These are phyloP conservation scores for Calameuta idolon DNA, from an alignment of 2,888 invertebrate species.

Conservation along the genomic window DNA sequence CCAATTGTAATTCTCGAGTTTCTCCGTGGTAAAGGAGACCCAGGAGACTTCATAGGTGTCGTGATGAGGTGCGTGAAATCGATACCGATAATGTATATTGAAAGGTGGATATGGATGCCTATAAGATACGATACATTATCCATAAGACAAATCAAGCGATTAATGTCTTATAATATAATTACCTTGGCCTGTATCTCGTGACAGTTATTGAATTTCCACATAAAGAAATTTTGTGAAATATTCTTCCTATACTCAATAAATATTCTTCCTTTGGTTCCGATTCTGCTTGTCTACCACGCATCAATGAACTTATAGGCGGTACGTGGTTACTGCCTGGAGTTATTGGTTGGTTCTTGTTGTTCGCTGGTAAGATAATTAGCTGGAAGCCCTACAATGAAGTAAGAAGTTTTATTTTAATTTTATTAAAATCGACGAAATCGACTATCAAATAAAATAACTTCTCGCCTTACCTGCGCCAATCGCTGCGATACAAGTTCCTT, in stretches of 20 bases:
- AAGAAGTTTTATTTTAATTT: neutral
- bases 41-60: constrained; percentile 94
- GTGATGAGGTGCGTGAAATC: constrained; percentile 93
- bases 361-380: constrained; percentile 75
- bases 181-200: constrained; percentile 94
- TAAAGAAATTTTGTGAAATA: constrained; percentile 92
- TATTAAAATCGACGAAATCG: no score
- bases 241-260: constrained; percentile 91
- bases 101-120: constrained; percentile 96
- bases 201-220: constrained; percentile 92
- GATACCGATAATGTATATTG: constrained; percentile 90
- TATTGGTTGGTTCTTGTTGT: constrained; percentile 52
- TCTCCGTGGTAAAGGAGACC: constrained; percentile 94
- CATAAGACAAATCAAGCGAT: constrained; percentile 8
- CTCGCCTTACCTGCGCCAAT: constrained; percentile 80
- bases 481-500: constrained; percentile 96
- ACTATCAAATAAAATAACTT: neutral
- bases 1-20: constrained; percentile 97
- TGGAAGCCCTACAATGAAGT: constrained; percentile 79
- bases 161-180: constrained; percentile 35
- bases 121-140: constrained; percentile 46
- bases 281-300: constrained; percentile 64
- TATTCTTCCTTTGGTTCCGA: constrained; percentile 78
- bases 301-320: constrained; percentile 59
- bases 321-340: constrained; percentile 53